Evolutionary conservation across 2,797 vertebrate species (phyloP).

Genomic region (Notoglanidium macrostoma): DNA sequence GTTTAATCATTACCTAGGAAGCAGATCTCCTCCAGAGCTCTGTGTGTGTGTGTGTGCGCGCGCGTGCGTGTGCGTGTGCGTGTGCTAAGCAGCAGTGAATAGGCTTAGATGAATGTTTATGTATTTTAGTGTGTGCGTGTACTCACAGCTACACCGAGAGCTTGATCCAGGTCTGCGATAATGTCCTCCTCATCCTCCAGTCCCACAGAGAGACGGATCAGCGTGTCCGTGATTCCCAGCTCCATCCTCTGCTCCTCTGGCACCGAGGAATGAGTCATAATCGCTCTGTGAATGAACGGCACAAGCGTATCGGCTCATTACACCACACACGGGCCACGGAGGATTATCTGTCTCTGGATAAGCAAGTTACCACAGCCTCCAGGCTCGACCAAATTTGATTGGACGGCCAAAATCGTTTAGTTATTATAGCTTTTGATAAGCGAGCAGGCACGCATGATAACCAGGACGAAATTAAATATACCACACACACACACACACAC

Average conservation of each 20-base stretch:
- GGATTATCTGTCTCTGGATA: constrained; percentile 22
- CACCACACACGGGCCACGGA: not conserved
- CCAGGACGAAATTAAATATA: not conserved
- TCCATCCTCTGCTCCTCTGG: constrained; percentile 73
- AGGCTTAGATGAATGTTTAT: not conserved
- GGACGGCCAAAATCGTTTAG: constrained; percentile 6
- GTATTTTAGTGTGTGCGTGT: constrained; percentile 11
- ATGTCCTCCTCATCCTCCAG: constrained; percentile 89
- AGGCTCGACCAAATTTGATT: constrained; percentile 27
- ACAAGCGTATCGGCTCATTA: constrained; percentile 10
- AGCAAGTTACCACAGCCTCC: not conserved
- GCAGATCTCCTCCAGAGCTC: not conserved
- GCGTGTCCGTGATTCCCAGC: constrained; percentile 87
- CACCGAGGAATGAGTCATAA: constrained; percentile 92
- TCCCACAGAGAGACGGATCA: constrained; percentile 90
- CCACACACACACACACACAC: not conserved
- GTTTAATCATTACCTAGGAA: constrained; percentile 51
- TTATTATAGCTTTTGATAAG: not conserved
- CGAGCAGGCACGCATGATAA: not conserved
- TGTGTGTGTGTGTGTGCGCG: not conserved
- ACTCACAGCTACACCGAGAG: constrained; percentile 85
- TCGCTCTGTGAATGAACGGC: constrained; percentile 73
- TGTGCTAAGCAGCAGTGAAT: not conserved
- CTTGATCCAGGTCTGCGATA: constrained; percentile 83
- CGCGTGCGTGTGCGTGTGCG: not conserved